Conservation (phyloP, 2,888 invertebrate genomes). For the Andrena bicolor region DNA sequence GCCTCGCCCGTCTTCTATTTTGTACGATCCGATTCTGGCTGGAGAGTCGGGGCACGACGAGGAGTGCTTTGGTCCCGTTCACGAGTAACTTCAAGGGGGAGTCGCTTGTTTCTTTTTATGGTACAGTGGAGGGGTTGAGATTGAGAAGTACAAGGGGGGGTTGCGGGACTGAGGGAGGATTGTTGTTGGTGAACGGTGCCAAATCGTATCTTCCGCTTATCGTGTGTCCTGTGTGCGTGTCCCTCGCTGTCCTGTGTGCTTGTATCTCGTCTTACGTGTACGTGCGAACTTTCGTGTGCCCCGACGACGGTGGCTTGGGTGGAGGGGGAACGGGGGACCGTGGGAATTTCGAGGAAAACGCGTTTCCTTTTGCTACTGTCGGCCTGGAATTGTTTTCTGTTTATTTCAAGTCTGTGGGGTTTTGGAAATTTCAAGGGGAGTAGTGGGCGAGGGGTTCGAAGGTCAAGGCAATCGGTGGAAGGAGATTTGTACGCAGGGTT, state of each 20-base stretch:
- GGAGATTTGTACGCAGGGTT: not conserved
- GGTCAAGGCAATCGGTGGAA: not conserved
- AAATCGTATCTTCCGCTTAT: not conserved
- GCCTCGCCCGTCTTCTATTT: conserved; percentile 25
- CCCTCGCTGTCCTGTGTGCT: conserved; percentile 21
- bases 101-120: not conserved
- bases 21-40: conserved; percentile 5
- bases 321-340: not conserved
- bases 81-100: conserved; percentile 1
- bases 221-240: conserved; percentile 29
- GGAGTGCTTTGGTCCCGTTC: conserved; percentile 34
- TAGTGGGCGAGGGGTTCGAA: not conserved
- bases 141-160: not conserved
- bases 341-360: not conserved
- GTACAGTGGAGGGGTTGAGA: not conserved
- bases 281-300: conserved; percentile 20
- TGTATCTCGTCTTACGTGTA: conserved; percentile 26
- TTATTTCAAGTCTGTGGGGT: not conserved
- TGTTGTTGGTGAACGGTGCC: conserved; percentile 3
- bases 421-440: not conserved
- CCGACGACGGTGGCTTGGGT: not conserved
- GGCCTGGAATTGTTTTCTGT: not conserved
- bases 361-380: not conserved
- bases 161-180: not conserved
- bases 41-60: not conserved